phyloP scores from a whole-genome alignment of 2,113 vertebrate species.

The Dicentrarchus labrax region DNA sequence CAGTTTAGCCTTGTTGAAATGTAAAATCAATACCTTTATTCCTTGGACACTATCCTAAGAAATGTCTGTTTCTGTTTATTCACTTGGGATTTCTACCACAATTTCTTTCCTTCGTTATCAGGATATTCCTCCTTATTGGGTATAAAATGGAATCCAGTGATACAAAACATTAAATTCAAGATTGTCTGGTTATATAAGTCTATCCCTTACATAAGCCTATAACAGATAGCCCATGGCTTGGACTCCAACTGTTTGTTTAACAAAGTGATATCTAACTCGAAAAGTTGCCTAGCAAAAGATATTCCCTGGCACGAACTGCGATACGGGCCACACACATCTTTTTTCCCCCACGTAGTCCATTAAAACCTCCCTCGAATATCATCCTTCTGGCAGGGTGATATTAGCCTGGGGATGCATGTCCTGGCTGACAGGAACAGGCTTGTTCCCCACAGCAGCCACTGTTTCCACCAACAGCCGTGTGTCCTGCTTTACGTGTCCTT shows the following conservation, averaged over 20 bases:
- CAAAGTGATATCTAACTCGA: constrained; percentile 32
- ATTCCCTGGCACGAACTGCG: background rate
- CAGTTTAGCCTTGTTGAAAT: background rate
- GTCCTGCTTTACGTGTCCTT: constrained; percentile 63
- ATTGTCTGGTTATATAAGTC: constrained; percentile 52
- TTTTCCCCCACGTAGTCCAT: background rate
- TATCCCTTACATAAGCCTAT: constrained; percentile 45
- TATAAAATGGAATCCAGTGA: constrained; percentile 6
- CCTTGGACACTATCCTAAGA: background rate
- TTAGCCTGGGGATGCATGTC: constrained; percentile 39
- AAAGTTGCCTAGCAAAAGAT: constrained; percentile 17
- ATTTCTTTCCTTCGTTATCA: background rate
- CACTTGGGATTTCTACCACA: background rate
- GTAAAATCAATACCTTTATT: background rate
- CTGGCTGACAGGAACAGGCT: constrained; percentile 44
- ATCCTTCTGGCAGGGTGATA: constrained; percentile 34
- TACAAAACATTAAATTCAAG: constrained; percentile 21
- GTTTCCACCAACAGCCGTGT: constrained; percentile 32
- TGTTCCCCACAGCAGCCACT: constrained; percentile 20
- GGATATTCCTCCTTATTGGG: background rate
- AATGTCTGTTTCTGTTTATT: background rate
- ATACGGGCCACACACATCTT: background rate
- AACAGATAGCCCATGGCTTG: constrained; percentile 34
- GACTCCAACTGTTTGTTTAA: constrained; percentile 46
- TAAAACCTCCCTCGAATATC: constrained; percentile 3